Base-by-base conservation (phyloP, 2,797 vertebrate species). In the Rhynchonycteris naso region DNA sequence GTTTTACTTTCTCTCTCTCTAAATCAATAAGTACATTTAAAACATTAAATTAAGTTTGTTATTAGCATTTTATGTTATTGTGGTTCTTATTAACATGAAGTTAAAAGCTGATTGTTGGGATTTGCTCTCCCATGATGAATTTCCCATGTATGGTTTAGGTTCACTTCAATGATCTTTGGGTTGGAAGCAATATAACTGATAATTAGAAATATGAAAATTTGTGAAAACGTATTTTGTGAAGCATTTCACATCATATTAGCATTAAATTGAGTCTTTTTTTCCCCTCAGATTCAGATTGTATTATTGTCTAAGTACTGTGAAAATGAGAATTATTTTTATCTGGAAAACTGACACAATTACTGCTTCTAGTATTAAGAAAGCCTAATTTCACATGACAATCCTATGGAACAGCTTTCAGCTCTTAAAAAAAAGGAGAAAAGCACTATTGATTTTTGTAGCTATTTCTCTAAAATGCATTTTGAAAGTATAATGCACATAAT, bases 391-490 rank as follows among this genome's bases (percentile, higher is more conserved):
- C 54, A 1, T 76, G 22, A 38, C 65, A 63, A 96, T 58, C 28
- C 52, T 6, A 24, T n/a, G 26, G 63, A 82, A 96, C 43, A 78
- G 21, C 3, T 85, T 94, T 96, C 10, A 18, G 24, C 35, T 83
- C 66, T 72, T 66, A 69, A 47, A 12, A 33, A n/a, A 75, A n/a
- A 88, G 58, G 91, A 83, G 26, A 4, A 95, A 74, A 80, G 16
- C 16, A 2, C 38, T 80, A 87, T 35, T 91, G 50, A 72, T 87
- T 94, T 90, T 88, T 61, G 19, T 75, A n/a, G 82, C 18, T 95
- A 33, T 87, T 22, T 78, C 7, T 96, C 93, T 96, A 56, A 93
- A 97, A 95, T 88, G 11, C 30, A 8, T 93, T 96, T 96, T 94
- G 43, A 59, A 82, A 97, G 82, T 68, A 71, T 82, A 22, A 68